Evolutionary conservation across 2,797 vertebrate species (phyloP).

Genomic region (Gallinago stenura): DNA sequence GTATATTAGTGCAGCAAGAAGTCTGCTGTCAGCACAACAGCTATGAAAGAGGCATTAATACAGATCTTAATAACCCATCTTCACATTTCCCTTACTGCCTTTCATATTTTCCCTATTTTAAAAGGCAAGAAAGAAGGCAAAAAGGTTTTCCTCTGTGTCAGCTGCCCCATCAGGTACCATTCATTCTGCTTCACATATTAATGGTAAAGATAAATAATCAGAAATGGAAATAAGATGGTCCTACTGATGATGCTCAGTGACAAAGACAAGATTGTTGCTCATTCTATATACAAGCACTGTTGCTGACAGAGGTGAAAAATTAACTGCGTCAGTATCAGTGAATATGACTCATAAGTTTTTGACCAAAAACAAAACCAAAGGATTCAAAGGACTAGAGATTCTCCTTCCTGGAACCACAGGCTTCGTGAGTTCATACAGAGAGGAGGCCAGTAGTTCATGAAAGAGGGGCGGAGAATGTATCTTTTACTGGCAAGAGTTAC

Average conservation of each 20-base stretch:
- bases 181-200: neutral
- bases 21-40: neutral
- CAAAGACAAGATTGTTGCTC: neutral
- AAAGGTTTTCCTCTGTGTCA: neutral
- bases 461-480: neutral
- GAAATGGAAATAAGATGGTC: neutral
- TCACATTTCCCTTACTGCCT: neutral
- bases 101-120: neutral
- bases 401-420: neutral
- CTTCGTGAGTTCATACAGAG: neutral
- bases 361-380: neutral
- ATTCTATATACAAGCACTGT: neutral
- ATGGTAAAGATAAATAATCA: neutral
- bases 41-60: neutral
- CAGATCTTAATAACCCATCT: neutral
- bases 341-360: neutral
- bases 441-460: neutral
- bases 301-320: constrained; percentile 19
- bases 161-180: neutral
- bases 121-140: neutral
- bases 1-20: neutral
- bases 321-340: neutral
- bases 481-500: neutral
- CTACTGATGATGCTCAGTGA: neutral
- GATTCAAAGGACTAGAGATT: neutral